Evolutionary conservation across 2,113 vertebrate species (phyloP).

Genomic region (human): GRCh38 chr9:108704501-108705000

Average conservation of each 20-base stretch:
- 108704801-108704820: not conserved
- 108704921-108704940: not conserved
- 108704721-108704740: not conserved
- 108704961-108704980: not conserved
- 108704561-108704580: too few relatives aligned
- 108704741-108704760: not conserved
- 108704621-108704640: not conserved
- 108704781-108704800: not conserved
- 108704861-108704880: not conserved
- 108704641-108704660: not conserved
- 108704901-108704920: not conserved
- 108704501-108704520: not conserved
- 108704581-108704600: too few relatives aligned
- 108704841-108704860: not conserved
- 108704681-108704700: conserved; percentile 26
- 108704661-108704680: conserved; percentile 30
- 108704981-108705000: not conserved
- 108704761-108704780: not conserved
- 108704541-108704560: too few relatives aligned
- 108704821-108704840: not conserved
- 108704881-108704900: not conserved
- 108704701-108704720: not conserved
- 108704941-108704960: not conserved
- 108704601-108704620: too few relatives aligned
- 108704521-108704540: not conserved